Percentiles rank a stretch among this genome's conserved stretches.
These are phyloP conservation scores for Hermaeophaga mercurialis DNA, from an alignment of 2,888 invertebrate species.

Conservation along the genomic window DNA sequence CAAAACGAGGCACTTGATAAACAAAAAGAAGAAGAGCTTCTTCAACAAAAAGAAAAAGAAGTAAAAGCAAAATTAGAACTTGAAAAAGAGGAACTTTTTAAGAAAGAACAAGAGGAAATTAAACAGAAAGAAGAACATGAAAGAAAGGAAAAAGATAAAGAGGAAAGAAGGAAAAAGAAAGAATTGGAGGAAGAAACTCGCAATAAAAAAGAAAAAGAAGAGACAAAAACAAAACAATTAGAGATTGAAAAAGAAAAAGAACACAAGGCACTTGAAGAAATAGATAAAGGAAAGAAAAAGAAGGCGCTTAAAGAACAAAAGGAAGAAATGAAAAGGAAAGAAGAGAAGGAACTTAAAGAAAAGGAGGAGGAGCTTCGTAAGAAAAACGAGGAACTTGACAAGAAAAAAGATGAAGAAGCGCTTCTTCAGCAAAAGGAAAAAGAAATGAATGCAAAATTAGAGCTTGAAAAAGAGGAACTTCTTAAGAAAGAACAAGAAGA, in stretches of 20 bases:
- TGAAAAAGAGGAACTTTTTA: slow-evolving; percentile 15
- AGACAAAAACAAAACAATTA: slow-evolving; percentile 20
- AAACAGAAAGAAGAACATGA: slow-evolving; percentile 12
- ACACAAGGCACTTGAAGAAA: slow-evolving; percentile 12
- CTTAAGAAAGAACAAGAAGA: slow-evolving; percentile 25
- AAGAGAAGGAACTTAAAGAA: slow-evolving; percentile 27
- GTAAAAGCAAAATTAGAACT: slow-evolving; percentile 3
- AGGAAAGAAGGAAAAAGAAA: slow-evolving; percentile 20
- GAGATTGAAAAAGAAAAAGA: slow-evolving; percentile 16
- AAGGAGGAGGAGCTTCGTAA: slow-evolving; percentile 6
- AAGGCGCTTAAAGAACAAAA: slow-evolving; percentile 16
- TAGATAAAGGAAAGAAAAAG: slow-evolving; percentile 28
- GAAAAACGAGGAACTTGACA: slow-evolving; percentile 21
- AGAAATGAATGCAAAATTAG: slow-evolving; percentile 36
- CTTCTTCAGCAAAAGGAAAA: slow-evolving; percentile 30
- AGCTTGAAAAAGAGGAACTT: slow-evolving; percentile 13
- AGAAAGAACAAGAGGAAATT: slow-evolving; percentile 25
- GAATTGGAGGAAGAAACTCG: no score
- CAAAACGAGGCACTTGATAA: not conserved
- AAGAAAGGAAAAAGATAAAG: no score
- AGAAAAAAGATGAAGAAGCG: slow-evolving; percentile 30
- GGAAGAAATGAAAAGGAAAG: slow-evolving; percentile 17
- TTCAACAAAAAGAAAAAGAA: slow-evolving; percentile 15
- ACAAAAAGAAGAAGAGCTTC: not conserved
- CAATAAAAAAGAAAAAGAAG: slow-evolving; percentile 26